Evolutionary conservation across 2,888 invertebrate species (phyloP).

Genomic region (Camponotus fellah): DNA sequence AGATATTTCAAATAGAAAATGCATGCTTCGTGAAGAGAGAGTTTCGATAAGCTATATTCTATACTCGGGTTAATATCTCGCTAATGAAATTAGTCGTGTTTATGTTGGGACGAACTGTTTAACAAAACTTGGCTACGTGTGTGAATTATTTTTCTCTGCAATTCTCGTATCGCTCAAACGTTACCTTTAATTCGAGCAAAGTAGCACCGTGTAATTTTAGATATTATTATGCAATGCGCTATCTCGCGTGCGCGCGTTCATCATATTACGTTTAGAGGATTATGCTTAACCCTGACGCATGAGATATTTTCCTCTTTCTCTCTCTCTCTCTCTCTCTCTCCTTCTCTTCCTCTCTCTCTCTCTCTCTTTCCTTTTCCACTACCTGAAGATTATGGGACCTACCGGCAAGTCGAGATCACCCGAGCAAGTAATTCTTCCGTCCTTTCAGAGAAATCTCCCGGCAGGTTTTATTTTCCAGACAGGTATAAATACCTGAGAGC

Average conservation of each 20-base stretch:
- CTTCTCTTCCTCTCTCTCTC: neutral
- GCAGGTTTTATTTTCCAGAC: constrained; percentile 64
- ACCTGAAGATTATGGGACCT: constrained; percentile 68
- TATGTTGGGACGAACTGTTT: neutral
- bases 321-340: neutral
- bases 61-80: neutral
- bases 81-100: constrained; percentile 28
- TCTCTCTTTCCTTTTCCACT: constrained; percentile 26
- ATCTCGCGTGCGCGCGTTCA: constrained; percentile 8
- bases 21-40: neutral
- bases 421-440: constrained; percentile 67
- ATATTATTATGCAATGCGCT: neutral
- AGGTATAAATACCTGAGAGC: constrained; percentile 59
- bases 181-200: neutral
- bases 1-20: neutral
- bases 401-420: constrained; percentile 9
- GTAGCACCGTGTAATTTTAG: constrained; percentile 27
- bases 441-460: constrained; percentile 67
- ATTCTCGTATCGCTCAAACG: constrained; percentile 7
- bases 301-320: neutral
- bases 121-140: neutral
- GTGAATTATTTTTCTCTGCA: neutral
- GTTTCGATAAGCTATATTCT: neutral
- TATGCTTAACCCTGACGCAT: constrained; percentile 36
- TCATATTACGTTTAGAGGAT: constrained; percentile 24